Percentiles rank a stretch among this genome's conserved stretches.
These are phyloP conservation scores for Lasioglossum villosulum DNA, from an alignment of 2,888 invertebrate species.

Conservation along the genomic window DNA sequence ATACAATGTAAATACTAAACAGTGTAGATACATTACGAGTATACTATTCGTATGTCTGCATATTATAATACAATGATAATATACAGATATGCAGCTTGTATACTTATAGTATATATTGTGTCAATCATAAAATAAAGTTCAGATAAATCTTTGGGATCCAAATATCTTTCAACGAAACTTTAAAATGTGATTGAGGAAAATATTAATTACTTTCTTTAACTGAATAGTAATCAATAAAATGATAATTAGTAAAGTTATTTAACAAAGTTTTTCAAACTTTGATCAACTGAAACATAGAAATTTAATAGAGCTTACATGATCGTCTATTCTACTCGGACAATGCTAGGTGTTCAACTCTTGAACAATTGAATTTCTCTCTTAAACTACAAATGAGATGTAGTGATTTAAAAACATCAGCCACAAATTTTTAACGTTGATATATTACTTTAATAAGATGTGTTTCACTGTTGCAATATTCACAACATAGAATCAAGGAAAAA, in stretches of 20 bases:
- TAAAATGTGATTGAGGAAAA: constrained; percentile 24
- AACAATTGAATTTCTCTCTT: constrained; percentile 34
- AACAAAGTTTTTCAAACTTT: constrained; percentile 24
- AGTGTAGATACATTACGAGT: constrained; percentile 53
- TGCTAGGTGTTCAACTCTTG: constrained; percentile 16
- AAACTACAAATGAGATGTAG: constrained; percentile 38
- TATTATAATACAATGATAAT: constrained; percentile 54
- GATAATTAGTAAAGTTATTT: constrained; percentile 27
- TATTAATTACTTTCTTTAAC: constrained; percentile 32
- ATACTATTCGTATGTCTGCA: constrained; percentile 56
- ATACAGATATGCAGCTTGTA: constrained; percentile 58
- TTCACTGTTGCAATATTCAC: constrained; percentile 36
- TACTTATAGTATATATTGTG: constrained; percentile 45
- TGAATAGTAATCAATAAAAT: constrained; percentile 28
- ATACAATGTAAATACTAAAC: constrained; percentile 59
- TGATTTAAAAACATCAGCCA: constrained; percentile 38
- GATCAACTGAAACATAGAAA: constrained; percentile 40
- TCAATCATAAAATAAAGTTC: constrained; percentile 55
- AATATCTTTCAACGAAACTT: constrained; percentile 42
- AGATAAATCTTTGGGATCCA: constrained; percentile 48
- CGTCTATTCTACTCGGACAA: constrained; percentile 19
- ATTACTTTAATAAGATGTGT: constrained; percentile 57
- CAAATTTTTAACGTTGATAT: constrained; percentile 54
- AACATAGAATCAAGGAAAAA: constrained; percentile 48
- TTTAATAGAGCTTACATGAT: constrained; percentile 36